Evolutionary conservation across 2,113 vertebrate species (phyloP).

Genomic region (Enhydra lutris): DNA sequence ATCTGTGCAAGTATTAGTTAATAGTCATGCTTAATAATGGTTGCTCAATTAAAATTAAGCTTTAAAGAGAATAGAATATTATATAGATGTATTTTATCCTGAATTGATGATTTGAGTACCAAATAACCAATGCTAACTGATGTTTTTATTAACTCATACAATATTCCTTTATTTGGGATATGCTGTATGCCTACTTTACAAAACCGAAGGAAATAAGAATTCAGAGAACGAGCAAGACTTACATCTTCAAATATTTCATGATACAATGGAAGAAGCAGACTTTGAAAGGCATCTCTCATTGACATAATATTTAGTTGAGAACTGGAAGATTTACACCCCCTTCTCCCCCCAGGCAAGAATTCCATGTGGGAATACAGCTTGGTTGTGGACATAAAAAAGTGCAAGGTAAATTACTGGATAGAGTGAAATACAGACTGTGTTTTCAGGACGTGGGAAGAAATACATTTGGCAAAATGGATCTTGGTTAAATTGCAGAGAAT

Average conservation of each 20-base stretch:
- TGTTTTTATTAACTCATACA: neutral
- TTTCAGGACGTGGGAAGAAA: neutral
- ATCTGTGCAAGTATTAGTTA: neutral
- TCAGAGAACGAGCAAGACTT: neutral
- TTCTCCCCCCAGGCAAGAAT: neutral
- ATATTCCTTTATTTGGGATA: neutral
- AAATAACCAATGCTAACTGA: neutral
- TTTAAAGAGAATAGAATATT: neutral
- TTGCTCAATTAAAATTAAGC: neutral
- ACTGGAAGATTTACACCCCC: too few species aligned
- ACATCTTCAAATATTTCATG: neutral
- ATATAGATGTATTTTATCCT: neutral
- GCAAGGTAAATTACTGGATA: neutral
- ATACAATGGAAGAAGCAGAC: neutral
- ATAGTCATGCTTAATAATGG: neutral
- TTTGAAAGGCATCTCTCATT: neutral
- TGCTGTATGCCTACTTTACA: neutral
- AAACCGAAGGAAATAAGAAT: neutral
- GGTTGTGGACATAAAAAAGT: neutral
- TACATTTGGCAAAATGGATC: neutral
- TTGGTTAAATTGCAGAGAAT: neutral
- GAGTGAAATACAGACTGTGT: neutral
- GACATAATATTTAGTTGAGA: neutral
- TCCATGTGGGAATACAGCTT: neutral
- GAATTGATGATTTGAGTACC: neutral